Base-by-base conservation (phyloP, 2,113 vertebrate species). In the Antennarius striatus region DNA sequence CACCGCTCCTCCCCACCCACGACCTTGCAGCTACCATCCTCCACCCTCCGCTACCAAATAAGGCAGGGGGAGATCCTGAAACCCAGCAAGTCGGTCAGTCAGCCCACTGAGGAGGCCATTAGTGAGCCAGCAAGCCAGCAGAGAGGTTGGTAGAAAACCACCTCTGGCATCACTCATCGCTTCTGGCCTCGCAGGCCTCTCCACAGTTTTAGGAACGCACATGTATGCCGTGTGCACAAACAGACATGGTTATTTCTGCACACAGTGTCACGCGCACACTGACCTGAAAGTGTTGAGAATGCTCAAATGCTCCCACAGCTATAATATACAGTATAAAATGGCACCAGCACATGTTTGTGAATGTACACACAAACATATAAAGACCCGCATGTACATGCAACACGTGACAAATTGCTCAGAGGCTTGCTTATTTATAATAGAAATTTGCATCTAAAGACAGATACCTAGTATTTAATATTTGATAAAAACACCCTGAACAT, bases 141-240 rank as follows among this genome's bases (percentile, higher is more conserved):
- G 82, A 80, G 79, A 77, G 75, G 83, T 62, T 73, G 83, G 80
- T 86, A 76, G 70, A 86, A 80, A 90, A 87, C 78, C 86, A 89
- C 86, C 87, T 86, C 90, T 89, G 86, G 86, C 83, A 86, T 84
- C 81, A 85, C 80, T 84, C 87, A 88, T 80, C 79, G 69, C 75
- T 80, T 52, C 67, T 47, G 40, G 58, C 39, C 68, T 73, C 68
- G 57, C 58, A 16, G 40, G 1, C 56, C 65, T 59, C 43, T 75
- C 47, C 48, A 28, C 15, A 10, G 59, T 61, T 22, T 59, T 13
- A 68, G 75, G 69, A 71, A 68, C 49, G 53, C 75, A 56, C 64
- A 47, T 3, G 10, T 75, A 71, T 40, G 5, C 4, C 43, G 5
- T 65, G 61, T 51, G 43, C 59, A 65, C 63, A 70, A 62, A 78